Conservation (phyloP, 1,140 invertebrate genomes). For the Drosophila neocordata region DNA sequence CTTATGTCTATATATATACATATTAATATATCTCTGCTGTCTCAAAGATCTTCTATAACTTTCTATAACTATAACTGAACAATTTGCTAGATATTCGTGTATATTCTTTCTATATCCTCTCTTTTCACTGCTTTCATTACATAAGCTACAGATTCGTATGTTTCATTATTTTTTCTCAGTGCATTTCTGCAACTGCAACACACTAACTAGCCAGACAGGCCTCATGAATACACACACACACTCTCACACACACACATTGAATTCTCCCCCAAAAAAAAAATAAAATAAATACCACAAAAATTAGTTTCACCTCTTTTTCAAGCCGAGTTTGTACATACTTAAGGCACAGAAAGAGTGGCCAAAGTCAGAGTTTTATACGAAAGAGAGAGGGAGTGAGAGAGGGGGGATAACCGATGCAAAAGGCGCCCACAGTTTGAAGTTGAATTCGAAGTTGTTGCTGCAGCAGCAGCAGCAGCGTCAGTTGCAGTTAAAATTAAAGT, state of each 20-base stretch:
- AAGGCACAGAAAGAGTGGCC: constrained; percentile 28
- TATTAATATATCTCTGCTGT: too few relatives aligned
- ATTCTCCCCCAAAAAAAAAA: constrained; percentile 30
- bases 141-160: too few relatives aligned
- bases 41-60: too few relatives aligned
- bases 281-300: constrained; percentile 51
- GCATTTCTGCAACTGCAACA: constrained; percentile 14
- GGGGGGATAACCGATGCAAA: constrained; percentile 18
- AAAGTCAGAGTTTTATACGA: constrained; percentile 16
- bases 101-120: too few relatives aligned
- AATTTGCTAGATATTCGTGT: too few relatives aligned
- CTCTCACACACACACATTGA: constrained; percentile 19
- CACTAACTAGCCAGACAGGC: constrained; percentile 38
- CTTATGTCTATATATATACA: too few relatives aligned
- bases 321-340: constrained; percentile 72
- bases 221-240: constrained; percentile 39
- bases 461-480: constrained; percentile 37
- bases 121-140: too few relatives aligned
- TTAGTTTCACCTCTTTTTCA: constrained; percentile 79
- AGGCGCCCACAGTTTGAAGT: constrained; percentile 59
- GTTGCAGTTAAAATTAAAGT: constrained; percentile 38
- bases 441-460: constrained; percentile 25
- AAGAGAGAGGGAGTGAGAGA: constrained; percentile 25
- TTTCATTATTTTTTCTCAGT: background rate
- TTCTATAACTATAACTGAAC: too few relatives aligned